Evolutionary conservation across 1,140 invertebrate species (phyloP).

Genomic region (Cyclina sinensis): DNA sequence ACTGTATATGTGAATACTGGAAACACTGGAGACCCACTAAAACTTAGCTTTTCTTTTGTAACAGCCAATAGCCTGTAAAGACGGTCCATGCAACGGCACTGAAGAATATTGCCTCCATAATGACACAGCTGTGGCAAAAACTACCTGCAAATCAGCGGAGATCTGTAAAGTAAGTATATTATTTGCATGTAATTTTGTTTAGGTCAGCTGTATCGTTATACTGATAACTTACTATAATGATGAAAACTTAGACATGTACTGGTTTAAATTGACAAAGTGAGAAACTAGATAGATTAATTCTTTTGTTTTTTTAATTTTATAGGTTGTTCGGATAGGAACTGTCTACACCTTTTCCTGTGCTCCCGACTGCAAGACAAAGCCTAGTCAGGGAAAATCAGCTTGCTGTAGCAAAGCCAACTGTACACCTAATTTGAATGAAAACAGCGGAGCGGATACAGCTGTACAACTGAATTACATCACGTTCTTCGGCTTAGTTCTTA

Average conservation of each 20-base stretch:
- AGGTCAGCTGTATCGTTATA: no score
- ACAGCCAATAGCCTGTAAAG: background rate
- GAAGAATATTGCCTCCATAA: background rate
- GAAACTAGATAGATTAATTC: no score
- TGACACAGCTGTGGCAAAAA: background rate
- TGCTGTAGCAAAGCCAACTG: background rate
- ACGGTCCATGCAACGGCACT: background rate
- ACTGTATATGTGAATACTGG: no score
- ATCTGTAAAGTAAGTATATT: background rate
- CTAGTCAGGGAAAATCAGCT: background rate
- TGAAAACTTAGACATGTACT: no score
- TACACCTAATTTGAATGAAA: background rate
- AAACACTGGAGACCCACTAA: no score
- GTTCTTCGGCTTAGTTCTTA: no score
- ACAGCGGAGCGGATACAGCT: background rate
- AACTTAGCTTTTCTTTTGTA: background rate
- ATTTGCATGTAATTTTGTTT: no score
- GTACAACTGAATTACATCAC: background rate
- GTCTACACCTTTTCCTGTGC: background rate
- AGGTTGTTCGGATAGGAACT: background rate
- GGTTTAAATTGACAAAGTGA: no score
- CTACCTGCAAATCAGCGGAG: background rate
- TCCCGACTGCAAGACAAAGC: background rate
- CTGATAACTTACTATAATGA: no score
- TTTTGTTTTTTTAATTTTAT: background rate